phyloP scores from a whole-genome alignment of 2,113 vertebrate genomes.

The Colistium nudipinnis region DNA sequence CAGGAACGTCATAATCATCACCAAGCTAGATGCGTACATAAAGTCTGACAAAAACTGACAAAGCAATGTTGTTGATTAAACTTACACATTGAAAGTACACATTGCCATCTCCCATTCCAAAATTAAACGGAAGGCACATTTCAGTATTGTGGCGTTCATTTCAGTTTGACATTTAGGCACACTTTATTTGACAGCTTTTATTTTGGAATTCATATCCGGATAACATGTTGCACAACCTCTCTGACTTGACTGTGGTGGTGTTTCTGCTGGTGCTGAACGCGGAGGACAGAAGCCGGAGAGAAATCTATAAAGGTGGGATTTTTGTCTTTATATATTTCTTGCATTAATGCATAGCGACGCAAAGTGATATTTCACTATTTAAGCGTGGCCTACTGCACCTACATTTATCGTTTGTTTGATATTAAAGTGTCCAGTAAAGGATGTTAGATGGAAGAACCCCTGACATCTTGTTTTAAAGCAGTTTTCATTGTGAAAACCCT shows the following conservation, averaged over 20 bases:
- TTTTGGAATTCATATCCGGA: constrained; percentile 35
- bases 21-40: no score
- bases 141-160: background rate
- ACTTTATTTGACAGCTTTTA: constrained; percentile 29
- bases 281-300: constrained; percentile 75
- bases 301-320: constrained; percentile 75
- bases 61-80: background rate
- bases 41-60: background rate
- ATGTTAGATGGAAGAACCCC: constrained; percentile 18
- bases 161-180: no score
- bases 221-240: background rate
- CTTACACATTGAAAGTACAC: background rate
- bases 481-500: constrained; percentile 49
- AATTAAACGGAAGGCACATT: no score
- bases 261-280: constrained; percentile 78
- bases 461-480: constrained; percentile 43
- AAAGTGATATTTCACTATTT: background rate
- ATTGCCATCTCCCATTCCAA: background rate
- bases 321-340: constrained; percentile 2
- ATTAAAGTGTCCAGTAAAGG: background rate
- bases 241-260: constrained; percentile 42
- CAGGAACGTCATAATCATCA: no score
- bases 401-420: background rate
- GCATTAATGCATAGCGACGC: background rate
- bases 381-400: background rate